These are phyloP conservation scores for Patella ulyssiponensis DNA, from an alignment of 2,888 invertebrate species.

Conservation along the genomic window DNA sequence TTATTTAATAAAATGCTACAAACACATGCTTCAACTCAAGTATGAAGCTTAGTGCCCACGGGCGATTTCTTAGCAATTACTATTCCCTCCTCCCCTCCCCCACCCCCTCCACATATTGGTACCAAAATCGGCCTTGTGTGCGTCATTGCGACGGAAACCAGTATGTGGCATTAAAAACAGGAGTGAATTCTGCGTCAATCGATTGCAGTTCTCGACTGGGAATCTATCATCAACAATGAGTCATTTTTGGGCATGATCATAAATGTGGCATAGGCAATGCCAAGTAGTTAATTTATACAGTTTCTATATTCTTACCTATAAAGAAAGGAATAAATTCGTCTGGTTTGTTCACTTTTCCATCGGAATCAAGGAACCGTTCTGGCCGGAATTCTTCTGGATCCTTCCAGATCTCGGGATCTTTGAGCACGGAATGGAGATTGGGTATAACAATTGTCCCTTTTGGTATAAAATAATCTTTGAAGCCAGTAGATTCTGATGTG, in stretches of 20 bases:
- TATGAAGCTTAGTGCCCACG: no score
- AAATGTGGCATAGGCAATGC: not conserved
- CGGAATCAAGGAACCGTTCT: conserved; percentile 35
- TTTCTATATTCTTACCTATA: conserved; percentile 22
- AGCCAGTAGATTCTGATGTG: conserved; percentile 38
- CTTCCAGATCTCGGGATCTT: conserved; percentile 37
- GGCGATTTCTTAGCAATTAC: no score
- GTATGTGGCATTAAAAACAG: not conserved
- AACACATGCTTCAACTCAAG: no score
- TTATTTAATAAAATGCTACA: no score
- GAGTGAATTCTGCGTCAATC: no score
- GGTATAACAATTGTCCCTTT: conserved; percentile 39
- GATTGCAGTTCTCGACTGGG: no score
- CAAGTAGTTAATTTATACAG: not conserved
- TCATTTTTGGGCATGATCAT: not conserved
- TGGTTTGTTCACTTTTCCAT: conserved; percentile 21
- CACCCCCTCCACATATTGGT: no score
- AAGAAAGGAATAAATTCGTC: conserved; percentile 31
- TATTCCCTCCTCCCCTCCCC: no score
- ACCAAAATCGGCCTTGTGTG: no score
- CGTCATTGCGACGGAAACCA: not conserved
- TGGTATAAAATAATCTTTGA: conserved; percentile 55
- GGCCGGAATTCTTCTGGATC: conserved; percentile 43
- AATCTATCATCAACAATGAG: no score
- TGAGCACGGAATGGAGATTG: conserved; percentile 41